Base-by-base conservation (phyloP, 2,113 vertebrate genomes). In the Mormoops blainvillei region DNA sequence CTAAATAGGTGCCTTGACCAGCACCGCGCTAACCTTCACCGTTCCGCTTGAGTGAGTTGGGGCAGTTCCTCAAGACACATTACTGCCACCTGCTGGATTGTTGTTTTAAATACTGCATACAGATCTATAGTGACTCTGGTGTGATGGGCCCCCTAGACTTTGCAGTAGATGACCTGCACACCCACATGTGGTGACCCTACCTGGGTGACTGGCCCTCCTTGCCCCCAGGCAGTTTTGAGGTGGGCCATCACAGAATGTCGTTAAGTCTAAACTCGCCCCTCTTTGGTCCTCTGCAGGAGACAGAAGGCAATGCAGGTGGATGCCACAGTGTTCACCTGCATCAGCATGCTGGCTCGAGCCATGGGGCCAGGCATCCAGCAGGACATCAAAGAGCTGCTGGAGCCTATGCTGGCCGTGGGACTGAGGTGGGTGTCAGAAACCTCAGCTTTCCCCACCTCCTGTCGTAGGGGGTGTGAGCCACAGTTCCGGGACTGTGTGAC, bases 301-400 rank as follows among this genome's bases (percentile, higher is more conserved):
- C 99, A 99, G 98, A 99, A 99, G 97, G 99, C 99, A 19, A 98
- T 99, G 96, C 99, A 99, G 97, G 99, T 99, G 88, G 99, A 99
- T 43, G 99, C 99, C 97, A 99, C 99, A 0, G 99, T 99, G 43
- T 99, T 99, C 96, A 99, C 99, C 12, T 99, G 99, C 78, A 99
- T 99, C 95, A 99, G 99, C 98, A 99, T 99, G 99, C 97, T 99
- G 95, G 99, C 99, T 18, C 98, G 99, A 94, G 99, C 99, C 11
- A 99, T 99, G 99, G 99, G 99, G 33, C 99, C 99, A 33, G 99
- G 98, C 92, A 99, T 99, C 94, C 99, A 99, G 81, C 99, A 99
- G 95, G 99, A 99, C 89, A 99, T 99, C 98, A 99, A 99, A 97
- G 99, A 99, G 98, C 99, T 99, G 82, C 98, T 99, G 96, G 99